phyloP scores from a whole-genome alignment of 1,140 invertebrate genomes.

The Manduca sexta region DNA sequence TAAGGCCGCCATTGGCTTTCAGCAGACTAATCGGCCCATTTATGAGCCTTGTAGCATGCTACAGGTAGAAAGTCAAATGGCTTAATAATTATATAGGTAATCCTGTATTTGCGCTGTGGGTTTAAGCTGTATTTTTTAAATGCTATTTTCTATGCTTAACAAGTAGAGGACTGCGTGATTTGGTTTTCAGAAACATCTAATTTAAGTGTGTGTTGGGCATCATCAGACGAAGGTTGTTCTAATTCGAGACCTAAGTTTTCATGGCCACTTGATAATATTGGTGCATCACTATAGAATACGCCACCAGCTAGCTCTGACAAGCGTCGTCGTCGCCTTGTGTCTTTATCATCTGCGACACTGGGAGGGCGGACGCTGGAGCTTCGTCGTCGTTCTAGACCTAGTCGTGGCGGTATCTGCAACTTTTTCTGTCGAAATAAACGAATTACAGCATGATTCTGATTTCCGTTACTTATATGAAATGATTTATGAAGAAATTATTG shows the following conservation, averaged over 20 bases:
- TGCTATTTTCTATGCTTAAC: slow-evolving; percentile 8
- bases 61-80: too few species aligned
- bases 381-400: slow-evolving; percentile 50
- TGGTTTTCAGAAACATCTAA: slow-evolving; percentile 23
- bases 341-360: slow-evolving; percentile 52
- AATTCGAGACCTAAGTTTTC: slow-evolving; percentile 54
- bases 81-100: neutral
- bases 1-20: too few species aligned
- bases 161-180: slow-evolving; percentile 35
- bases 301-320: slow-evolving; percentile 62
- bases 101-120: too few species aligned
- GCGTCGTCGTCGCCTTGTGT: slow-evolving; percentile 50
- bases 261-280: slow-evolving; percentile 37
- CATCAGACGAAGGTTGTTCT: slow-evolving; percentile 40
- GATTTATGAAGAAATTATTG: too few species aligned
- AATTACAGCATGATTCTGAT: neutral
- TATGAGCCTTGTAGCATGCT: too few species aligned
- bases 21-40: too few species aligned
- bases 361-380: slow-evolving; percentile 63
- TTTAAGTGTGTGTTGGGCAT: slow-evolving; percentile 43
- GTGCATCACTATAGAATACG: slow-evolving; percentile 60
- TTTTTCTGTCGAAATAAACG: slow-evolving; percentile 31
- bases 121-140: too few species aligned
- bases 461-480: too few species aligned
- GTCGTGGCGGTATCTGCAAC: slow-evolving; percentile 40